Evolutionary conservation across 2,797 vertebrate genomes (phyloP), one percentile per base, ranked within the genome.

Genomic region (Trachurus trachurus): DNA sequence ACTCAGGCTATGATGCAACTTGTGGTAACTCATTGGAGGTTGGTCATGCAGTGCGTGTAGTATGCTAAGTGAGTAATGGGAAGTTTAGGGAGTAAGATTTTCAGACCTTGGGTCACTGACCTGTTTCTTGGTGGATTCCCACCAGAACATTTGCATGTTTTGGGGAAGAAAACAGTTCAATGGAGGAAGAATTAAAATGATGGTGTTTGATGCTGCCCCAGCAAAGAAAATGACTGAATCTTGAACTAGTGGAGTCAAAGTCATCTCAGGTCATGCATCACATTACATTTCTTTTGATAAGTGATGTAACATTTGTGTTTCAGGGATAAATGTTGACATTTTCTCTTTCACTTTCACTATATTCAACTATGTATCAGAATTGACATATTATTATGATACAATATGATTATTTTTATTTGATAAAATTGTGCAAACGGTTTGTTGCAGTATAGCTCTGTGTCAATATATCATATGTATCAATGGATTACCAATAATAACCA

Each of bases 1-100:
- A 74, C 60, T 82, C 16, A 22, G 65, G 59, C 72, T 37, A 3
- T 86, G 83, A 89, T 71, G 80, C 85, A 81, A 83, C 82, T 84
- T 59, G 61, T 47, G 70, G 79, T 75, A 87, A 88, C 63, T 71
- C 77, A 42, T 57, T 42, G 17, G 56, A 40, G 60, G 65, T 53
- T 22, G 78, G 74, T 78, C 74, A 66, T 69, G 39, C 22, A 1
- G 64, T 71, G 66, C 70, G 65, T 76, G 66, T 26, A 7, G 61
- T 12, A 39, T 3, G 13, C 49, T 22, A 50, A 9, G 54, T 65
- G 68, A 82, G 31, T 80, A 83, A 83, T 64, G 54, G 56, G 19
- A 13, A 11, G 71, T 84, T 76, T 71, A 50, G 58, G 60, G n/a
- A 74, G 49, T 58, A 22, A 44, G 42, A 64, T 69, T 76, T 74